Evolutionary conservation across 2,888 invertebrate species (phyloP).

Genomic region (Drosophila helvetica): DNA sequence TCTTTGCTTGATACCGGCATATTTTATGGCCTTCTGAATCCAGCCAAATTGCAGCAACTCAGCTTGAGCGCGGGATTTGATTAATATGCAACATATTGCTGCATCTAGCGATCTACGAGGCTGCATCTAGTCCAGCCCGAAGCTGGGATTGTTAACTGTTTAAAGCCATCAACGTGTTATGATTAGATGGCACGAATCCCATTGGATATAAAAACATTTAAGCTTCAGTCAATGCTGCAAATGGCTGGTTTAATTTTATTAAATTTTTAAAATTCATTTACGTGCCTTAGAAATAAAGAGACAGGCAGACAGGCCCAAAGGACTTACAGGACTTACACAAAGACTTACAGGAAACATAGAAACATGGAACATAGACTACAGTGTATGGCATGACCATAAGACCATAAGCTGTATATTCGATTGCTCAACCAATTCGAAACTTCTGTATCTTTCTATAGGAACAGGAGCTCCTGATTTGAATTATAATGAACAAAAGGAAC

Average conservation of each 20-base stretch:
- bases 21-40: conserved; percentile 44
- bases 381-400: not conserved
- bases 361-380: not conserved
- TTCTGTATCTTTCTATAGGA: too few relatives aligned
- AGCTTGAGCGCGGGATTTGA: conserved; percentile 35
- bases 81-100: conserved; percentile 45
- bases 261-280: conserved; percentile 25
- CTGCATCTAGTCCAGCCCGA: conserved; percentile 4
- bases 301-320: conserved; percentile 6
- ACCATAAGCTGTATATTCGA: not conserved
- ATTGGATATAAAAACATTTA: not conserved
- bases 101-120: conserved; percentile 21
- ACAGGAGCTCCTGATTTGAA: too few relatives aligned
- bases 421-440: too few relatives aligned
- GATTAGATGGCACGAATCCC: not conserved
- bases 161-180: not conserved
- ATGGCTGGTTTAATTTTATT: conserved; percentile 1
- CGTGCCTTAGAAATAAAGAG: conserved; percentile 15
- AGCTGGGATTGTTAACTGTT: conserved; percentile 17
- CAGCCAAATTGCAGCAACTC: conserved; percentile 43
- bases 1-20: conserved; percentile 37
- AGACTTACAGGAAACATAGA: not conserved
- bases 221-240: not conserved
- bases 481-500: too few relatives aligned
- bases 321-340: not conserved